Evolutionary conservation across 2,113 vertebrate species (phyloP), one percentile per base, ranked within the genome.

Genomic region (Corythornis madagascariensis): DNA sequence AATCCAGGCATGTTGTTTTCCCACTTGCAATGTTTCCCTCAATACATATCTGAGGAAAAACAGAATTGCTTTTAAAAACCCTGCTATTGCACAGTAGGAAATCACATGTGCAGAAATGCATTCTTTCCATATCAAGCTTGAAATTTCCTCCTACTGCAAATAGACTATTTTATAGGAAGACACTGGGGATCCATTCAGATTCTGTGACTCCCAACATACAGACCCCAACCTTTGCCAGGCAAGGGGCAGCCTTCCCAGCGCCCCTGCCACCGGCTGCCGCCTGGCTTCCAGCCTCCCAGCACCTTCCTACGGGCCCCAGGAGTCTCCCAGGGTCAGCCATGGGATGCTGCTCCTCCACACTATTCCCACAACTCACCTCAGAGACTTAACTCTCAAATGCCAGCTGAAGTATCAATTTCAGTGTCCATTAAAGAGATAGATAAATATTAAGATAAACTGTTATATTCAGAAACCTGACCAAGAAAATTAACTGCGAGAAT

Each of bases 1-100:
- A 99, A 61, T 99, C 98, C 95, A 99, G 96, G 95, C 99, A 99
- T 1, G 99, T 99, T 1, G 99, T 99, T 96, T 99, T 99, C 45
- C 99, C 99, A 31, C 99, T 99, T 5, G 99, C 99, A 86, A 99
- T 99, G 92, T 99, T 99, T 52, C 99, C 99, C 83, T 99, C 99
- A 0, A 99, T 82, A 53, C 98, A 99, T 74, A 99, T 97, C 99
- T 99, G 95, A 63, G 83, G 88, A 96, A 92, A 96, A 88, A 92
- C 29, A 95, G 65, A 5, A 59, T 10, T 28, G 25, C 11, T 17
- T 33, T 77, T 93, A 42, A 29, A 43, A 35, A 19, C 1, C 0
- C 1, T 16, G 16, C 13, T 24, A 28, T 3, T 5, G 2, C 55
- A 57, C 6, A 67, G 55, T 16, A 77, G 31, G 6, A 16, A 73